These are phyloP conservation scores for Pica pica DNA, from an alignment of 2,113 vertebrate species.

Conservation along the genomic window DNA sequence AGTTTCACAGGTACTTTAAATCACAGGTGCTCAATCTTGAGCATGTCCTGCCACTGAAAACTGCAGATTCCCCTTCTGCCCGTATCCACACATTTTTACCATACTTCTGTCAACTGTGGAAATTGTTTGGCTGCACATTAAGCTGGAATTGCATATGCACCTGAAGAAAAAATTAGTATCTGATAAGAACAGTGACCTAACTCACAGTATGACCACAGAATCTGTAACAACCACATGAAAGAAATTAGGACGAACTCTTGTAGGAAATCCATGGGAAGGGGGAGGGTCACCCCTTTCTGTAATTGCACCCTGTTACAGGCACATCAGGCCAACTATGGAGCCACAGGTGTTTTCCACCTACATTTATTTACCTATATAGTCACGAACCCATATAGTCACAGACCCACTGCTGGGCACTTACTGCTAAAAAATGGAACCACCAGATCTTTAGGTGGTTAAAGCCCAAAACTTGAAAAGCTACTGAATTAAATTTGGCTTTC, in stretches of 20 bases:
- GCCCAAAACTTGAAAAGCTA: neutral
- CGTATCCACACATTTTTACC: neutral
- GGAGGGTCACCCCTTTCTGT: neutral
- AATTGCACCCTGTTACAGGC: neutral
- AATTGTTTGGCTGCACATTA: neutral
- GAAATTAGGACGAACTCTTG: neutral
- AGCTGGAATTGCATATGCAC: neutral
- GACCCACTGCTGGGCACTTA: neutral
- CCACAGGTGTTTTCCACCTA: accelerated
- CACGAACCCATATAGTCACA: neutral
- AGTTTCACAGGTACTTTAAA: neutral
- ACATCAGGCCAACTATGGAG: neutral
- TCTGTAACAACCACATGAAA: neutral
- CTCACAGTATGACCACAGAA: neutral
- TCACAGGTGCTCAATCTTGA: neutral
- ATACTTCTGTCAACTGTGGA: neutral
- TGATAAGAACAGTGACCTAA: neutral
- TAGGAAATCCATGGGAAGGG: neutral
- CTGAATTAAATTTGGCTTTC: neutral
- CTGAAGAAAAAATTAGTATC: neutral
- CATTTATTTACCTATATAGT: neutral
- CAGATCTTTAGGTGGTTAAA: neutral
- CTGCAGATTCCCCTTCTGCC: neutral
- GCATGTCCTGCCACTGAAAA: neutral
- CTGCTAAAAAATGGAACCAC: neutral